Percentiles rank a stretch among this genome's conserved stretches.
These are phyloP conservation scores for Anthoscopus minutus DNA, from an alignment of 2,113 vertebrate species.

Conservation along the genomic window DNA sequence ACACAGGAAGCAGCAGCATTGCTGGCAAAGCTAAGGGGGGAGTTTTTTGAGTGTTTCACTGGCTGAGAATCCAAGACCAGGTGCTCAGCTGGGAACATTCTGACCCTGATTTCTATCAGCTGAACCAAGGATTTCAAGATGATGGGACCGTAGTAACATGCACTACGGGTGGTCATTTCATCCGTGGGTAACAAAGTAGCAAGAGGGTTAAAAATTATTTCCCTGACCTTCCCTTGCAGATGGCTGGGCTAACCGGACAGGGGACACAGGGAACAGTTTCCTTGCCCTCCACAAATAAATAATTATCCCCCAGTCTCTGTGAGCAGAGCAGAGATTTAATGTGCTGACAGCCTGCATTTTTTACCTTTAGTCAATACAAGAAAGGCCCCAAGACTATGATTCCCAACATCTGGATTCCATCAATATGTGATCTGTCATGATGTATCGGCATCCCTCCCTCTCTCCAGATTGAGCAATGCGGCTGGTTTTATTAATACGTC, in stretches of 20 bases:
- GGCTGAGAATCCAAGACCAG: neutral
- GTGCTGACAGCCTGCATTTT: slow-evolving; percentile 79
- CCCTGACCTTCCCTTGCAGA: neutral
- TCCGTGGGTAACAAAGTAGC: neutral
- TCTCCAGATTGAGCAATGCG: slow-evolving; percentile 71
- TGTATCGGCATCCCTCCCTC: slow-evolving; percentile 79
- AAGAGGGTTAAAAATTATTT: neutral
- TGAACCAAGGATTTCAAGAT: neutral
- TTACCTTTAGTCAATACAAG: slow-evolving; percentile 80
- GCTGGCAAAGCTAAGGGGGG: accelerated
- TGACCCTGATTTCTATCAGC: neutral
- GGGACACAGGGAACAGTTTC: neutral
- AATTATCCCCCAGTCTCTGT: neutral
- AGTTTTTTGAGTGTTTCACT: neutral
- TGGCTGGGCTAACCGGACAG: neutral
- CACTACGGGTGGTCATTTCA: neutral
- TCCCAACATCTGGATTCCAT: slow-evolving; percentile 85
- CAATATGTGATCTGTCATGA: slow-evolving; percentile 85
- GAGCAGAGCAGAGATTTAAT: slow-evolving; percentile 64
- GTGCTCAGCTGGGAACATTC: neutral
- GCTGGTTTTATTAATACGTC: slow-evolving; percentile 87
- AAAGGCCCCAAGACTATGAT: slow-evolving; percentile 80
- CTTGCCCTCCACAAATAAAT: slow-evolving; percentile 48
- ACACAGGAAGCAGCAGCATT: neutral
- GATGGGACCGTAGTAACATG: neutral